These are phyloP conservation scores for Nemurella pictetii DNA, from an alignment of 2,888 invertebrate species.

Conservation along the genomic window DNA sequence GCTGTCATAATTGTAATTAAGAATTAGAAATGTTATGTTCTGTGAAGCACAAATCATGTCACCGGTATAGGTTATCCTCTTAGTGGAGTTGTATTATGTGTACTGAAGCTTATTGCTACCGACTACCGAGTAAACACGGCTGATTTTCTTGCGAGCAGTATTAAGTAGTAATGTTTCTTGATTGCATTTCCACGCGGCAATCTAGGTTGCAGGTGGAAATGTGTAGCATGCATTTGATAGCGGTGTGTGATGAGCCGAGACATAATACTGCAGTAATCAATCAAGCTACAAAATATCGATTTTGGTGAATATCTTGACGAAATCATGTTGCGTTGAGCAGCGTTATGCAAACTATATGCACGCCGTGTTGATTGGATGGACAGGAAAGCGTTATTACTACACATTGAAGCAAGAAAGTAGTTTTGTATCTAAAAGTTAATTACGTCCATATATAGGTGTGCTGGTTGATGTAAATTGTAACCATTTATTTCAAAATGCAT, in stretches of 20 bases:
- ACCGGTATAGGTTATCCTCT: background rate
- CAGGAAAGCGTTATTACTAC: too few species aligned
- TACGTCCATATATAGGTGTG: too few species aligned
- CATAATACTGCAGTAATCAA: background rate
- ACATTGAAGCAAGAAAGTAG: too few species aligned
- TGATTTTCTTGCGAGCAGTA: background rate
- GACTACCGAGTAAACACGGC: background rate
- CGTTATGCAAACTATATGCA: background rate
- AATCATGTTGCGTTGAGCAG: background rate
- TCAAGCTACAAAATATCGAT: background rate
- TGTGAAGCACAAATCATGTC: background rate
- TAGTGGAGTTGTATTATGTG: background rate
- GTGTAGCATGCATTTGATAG: too few species aligned
- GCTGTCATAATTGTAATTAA: background rate
- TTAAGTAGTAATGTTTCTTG: background rate
- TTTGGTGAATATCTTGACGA: background rate
- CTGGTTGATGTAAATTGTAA: too few species aligned
- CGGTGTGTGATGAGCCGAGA: background rate
- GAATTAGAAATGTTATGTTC: background rate
- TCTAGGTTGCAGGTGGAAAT: background rate
- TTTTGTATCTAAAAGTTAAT: too few species aligned
- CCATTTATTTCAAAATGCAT: too few species aligned
- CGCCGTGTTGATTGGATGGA: background rate
- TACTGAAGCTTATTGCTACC: background rate
- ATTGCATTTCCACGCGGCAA: background rate